Base-by-base conservation (phyloP, 2,797 vertebrate genomes). In the Takifugu rubripes region DNA sequence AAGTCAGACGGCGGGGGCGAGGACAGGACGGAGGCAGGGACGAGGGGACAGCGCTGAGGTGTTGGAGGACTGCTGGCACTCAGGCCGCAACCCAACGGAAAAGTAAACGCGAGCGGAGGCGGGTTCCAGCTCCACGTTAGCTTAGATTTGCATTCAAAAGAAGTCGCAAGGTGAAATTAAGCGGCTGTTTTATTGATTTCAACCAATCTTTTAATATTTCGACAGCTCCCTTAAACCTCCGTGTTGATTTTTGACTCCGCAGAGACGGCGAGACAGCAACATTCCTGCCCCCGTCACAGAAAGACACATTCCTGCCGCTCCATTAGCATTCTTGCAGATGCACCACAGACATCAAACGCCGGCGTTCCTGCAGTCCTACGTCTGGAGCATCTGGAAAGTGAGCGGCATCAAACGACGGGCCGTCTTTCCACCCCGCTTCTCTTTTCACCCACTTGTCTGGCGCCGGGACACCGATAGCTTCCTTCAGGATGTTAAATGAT, bases 71-170 rank as follows among this genome's bases (percentile, higher is more conserved):
- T 74, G 72, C 49, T 70, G 81, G 75, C 71, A 68, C 42, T 55
- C 56, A 33, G 68, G 66, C 74, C 70, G 81, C 68, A 66, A 85
- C 86, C 84, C 76, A 82, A 84, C 68, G 85, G 84, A 89, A 79
- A 86, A 50, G 79, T 75, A 59, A 86, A 86, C 87, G 75, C 82
- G 76, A 84, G 76, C 68, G 77, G 85, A 86, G 89, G 81, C 44
- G 33, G 59, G 60, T 49, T 92, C 92, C 93, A 93, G 81, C 58
- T 88, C 82, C 68, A 83, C 80, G 90, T 91, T 92, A 90, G 88
- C 86, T 84, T 89, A 90, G 88, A 92, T 92, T 92, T 91, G 92
- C 89, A 92, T 94, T 91, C 88, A 90, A 14, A 40, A 12, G 12
- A 5, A 10, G 36, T 1, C 33, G 6, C 33, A 33, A 2, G 6